Evolutionary conservation across 2,888 invertebrate genomes (phyloP).

Genomic region (Apotomis turbidana): DNA sequence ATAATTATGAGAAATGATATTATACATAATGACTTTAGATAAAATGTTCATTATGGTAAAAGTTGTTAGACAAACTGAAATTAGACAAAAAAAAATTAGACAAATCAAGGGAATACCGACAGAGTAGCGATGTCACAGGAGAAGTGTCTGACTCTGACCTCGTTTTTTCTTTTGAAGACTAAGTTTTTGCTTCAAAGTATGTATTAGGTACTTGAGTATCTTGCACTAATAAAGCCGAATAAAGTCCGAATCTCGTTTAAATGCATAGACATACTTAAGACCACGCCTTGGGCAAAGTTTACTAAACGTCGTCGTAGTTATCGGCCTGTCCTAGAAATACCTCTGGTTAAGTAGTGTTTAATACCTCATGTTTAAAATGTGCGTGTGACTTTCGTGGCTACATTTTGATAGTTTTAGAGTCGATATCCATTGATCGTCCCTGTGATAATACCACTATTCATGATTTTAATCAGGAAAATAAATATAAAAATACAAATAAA

Average conservation of each 20-base stretch:
- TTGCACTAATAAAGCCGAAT: slow-evolving; percentile 2
- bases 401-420: too few species aligned
- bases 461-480: too few species aligned
- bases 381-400: too few species aligned
- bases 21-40: too few species aligned
- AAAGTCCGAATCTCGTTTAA: not conserved
- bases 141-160: not conserved
- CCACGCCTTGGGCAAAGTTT: slow-evolving; percentile 3
- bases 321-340: not conserved
- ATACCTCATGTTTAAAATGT: not conserved
- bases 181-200: slow-evolving; percentile 1
- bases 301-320: not conserved
- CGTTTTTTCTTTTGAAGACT: not conserved
- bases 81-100: too few species aligned
- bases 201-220: not conserved
- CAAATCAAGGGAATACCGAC: too few species aligned
- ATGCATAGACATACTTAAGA: not conserved
- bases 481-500: too few species aligned
- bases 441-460: too few species aligned
- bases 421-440: too few species aligned
- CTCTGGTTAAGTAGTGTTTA: not conserved
- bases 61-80: too few species aligned
- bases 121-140: not conserved
- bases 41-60: too few species aligned
- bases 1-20: too few species aligned